These are phyloP conservation scores for Grantiella picta DNA, from an alignment of 2,113 vertebrate species.

Conservation along the genomic window DNA sequence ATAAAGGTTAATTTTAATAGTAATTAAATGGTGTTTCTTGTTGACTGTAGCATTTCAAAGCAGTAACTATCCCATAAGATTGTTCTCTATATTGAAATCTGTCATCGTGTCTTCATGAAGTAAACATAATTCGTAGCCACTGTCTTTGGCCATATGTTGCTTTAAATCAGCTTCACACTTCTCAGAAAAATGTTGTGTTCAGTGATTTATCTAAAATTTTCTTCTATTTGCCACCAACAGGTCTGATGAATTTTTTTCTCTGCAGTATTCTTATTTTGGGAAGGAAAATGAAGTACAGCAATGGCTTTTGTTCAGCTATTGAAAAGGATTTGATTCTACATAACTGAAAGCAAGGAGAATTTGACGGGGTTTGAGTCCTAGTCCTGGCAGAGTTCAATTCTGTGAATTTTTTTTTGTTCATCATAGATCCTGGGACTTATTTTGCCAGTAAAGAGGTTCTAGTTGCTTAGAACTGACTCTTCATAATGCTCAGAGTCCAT, in stretches of 20 bases:
- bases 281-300: neutral
- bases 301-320: neutral
- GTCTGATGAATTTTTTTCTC: neutral
- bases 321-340: neutral
- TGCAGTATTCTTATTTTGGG: neutral
- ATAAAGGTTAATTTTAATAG: neutral
- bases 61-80: neutral
- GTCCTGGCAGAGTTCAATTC: neutral
- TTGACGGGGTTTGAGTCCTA: neutral
- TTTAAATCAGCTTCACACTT: neutral
- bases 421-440: neutral
- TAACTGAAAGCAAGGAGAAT: neutral
- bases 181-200: neutral
- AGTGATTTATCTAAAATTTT: neutral
- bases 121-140: neutral
- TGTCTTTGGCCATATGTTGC: neutral
- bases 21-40: neutral
- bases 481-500: neutral
- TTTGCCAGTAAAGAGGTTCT: neutral
- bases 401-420: neutral
- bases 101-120: neutral
- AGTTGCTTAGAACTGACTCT: neutral
- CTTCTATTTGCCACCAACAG: neutral
- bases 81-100: neutral
- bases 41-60: neutral